Conservation (phyloP, 2,797 vertebrate genomes). For the Harpagifer antarcticus region DNA sequence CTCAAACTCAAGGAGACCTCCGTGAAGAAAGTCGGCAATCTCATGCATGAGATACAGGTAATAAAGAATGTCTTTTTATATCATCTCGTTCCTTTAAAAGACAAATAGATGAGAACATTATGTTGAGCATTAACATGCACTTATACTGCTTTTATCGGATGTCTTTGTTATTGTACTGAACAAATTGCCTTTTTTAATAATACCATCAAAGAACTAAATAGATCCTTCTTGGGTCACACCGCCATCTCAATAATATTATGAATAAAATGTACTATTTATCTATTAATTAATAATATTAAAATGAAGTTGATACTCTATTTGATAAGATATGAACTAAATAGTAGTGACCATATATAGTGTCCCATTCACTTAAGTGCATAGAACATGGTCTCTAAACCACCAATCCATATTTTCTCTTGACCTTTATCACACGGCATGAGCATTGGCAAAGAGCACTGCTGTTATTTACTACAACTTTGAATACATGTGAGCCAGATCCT, state of each 20-base stretch:
- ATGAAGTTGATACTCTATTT: background rate
- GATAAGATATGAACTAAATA: background rate
- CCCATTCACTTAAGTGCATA: background rate
- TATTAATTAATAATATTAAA: no score
- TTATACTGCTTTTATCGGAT: background rate
- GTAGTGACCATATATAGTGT: background rate
- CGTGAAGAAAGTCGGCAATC: conserved; percentile 89
- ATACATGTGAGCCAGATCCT: background rate
- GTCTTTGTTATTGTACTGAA: no score
- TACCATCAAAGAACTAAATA: no score
- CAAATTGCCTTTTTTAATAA: no score
- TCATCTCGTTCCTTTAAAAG: background rate
- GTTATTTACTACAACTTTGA: background rate
- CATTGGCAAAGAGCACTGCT: background rate
- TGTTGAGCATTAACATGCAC: background rate
- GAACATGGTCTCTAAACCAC: background rate
- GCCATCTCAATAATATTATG: background rate
- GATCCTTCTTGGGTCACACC: background rate
- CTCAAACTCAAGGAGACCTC: conserved; percentile 94
- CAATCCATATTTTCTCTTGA: no score
- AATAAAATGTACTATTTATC: no score
- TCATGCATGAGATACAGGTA: conserved; percentile 95
- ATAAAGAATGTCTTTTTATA: background rate
- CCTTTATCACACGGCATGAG: background rate
- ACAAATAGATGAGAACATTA: background rate